A percentile compares a stretch with the other conserved stretches of the same genome.
phyloP scores from a whole-genome alignment of 2,113 vertebrate genomes.

The Vidua macroura region DNA sequence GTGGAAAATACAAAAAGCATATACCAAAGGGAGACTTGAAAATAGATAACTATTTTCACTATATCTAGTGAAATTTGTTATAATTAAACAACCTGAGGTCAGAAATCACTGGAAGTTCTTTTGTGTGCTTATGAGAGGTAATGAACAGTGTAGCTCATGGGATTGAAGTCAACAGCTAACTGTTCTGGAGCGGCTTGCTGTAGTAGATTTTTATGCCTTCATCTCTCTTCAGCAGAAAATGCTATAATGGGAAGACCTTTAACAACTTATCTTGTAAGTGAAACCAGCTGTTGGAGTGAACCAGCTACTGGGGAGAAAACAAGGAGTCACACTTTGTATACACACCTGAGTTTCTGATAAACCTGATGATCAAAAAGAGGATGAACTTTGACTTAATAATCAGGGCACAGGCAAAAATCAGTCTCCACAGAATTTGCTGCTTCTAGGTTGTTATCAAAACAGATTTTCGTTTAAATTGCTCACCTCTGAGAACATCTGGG shows the following conservation, averaged over 20 bases:
- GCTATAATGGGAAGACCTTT: background rate
- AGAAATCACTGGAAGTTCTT: background rate
- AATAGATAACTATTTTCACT: background rate
- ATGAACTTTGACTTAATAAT: background rate
- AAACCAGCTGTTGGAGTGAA: background rate
- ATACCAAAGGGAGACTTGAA: background rate
- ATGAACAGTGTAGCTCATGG: background rate
- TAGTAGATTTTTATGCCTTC: background rate
- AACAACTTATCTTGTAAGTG: background rate
- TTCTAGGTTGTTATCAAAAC: background rate
- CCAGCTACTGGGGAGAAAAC: background rate
- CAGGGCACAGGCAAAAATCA: background rate
- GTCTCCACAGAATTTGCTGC: background rate
- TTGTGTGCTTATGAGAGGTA: background rate
- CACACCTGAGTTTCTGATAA: background rate
- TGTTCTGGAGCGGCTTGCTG: background rate
- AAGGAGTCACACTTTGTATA: background rate
- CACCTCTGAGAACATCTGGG: background rate
- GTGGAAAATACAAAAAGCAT: background rate
- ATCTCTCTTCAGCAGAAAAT: background rate
- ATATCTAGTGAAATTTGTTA: background rate
- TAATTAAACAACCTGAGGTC: background rate
- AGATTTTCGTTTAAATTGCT: background rate
- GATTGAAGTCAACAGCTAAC: background rate
- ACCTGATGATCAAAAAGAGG: background rate